Conservation (phyloP, 2,888 invertebrate species). For the Hirtodrosophila confusa region DNA sequence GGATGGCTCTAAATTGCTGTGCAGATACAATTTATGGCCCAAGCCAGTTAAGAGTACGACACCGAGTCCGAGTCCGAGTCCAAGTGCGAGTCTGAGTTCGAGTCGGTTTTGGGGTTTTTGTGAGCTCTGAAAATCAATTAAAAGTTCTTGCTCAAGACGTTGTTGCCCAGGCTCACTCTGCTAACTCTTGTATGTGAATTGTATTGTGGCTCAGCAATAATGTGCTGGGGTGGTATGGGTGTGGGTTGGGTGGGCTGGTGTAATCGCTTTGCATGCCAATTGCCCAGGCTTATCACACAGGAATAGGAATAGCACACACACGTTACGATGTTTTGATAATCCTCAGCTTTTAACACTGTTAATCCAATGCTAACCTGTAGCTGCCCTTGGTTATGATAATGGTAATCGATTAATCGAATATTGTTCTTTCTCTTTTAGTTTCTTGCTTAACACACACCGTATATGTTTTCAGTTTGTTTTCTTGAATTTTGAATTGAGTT, state of each 20-base stretch:
- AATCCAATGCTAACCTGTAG: constrained; percentile 57
- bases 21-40: constrained; percentile 74
- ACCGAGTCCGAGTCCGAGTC: constrained; percentile 29
- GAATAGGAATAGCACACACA: constrained; percentile 34
- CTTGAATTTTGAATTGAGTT: constrained; percentile 22
- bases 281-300: constrained; percentile 38
- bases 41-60: constrained; percentile 60
- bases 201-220: constrained; percentile 36
- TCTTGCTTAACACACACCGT: constrained; percentile 48
- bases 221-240: background rate
- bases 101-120: constrained; percentile 36
- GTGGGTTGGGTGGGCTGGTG: background rate
- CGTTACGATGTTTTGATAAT: constrained; percentile 41
- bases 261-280: constrained; percentile 61
- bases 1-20: constrained; percentile 71
- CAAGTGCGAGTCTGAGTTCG: background rate
- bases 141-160: constrained; percentile 73
- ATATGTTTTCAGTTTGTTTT: background rate
- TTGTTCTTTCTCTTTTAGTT: constrained; percentile 36
- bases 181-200: constrained; percentile 16
- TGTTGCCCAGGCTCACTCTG: constrained; percentile 52
- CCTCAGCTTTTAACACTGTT: constrained; percentile 54
- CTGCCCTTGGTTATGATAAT: constrained; percentile 36
- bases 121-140: constrained; percentile 71
- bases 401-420: constrained; percentile 29